These are phyloP conservation scores for Drosophila busckii DNA, from an alignment of 1,140 invertebrate genomes.

Conservation along the genomic window DNA sequence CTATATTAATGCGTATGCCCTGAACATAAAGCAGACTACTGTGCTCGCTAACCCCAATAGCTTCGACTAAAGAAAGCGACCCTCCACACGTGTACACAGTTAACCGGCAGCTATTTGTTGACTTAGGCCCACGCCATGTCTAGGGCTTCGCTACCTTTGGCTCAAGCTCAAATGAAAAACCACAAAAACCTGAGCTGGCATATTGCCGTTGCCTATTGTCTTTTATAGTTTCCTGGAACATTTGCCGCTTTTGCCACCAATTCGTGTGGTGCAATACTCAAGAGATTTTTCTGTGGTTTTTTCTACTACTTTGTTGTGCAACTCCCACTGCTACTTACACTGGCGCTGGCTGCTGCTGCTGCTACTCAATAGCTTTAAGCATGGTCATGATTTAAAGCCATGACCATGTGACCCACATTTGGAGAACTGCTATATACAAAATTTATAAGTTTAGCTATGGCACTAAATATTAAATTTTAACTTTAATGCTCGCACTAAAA, in stretches of 20 bases:
- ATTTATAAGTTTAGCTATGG: no score
- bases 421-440: no score
- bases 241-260: constrained; percentile 46
- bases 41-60: constrained; percentile 30
- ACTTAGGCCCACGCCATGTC: constrained; percentile 66
- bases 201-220: constrained; percentile 70
- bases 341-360: no score
- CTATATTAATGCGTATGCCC: not conserved
- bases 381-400: constrained; percentile 43
- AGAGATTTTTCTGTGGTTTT: constrained; percentile 58
- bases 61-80: no score
- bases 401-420: constrained; percentile 40
- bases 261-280: constrained; percentile 50
- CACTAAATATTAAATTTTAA: no score
- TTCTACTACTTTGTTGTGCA: constrained; percentile 2
- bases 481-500: no score
- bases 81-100: no score
- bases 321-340: not conserved
- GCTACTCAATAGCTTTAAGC: no score
- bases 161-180: constrained; percentile 52
- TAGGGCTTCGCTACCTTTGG: constrained; percentile 51
- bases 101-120: no score
- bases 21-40: no score
- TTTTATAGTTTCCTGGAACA: constrained; percentile 75
- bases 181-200: constrained; percentile 73